A percentile compares a stretch with the other conserved stretches of the same genome.
Conservation (phyloP, 2,888 invertebrate genomes). For the Hirtodrosophila cameraria region DNA sequence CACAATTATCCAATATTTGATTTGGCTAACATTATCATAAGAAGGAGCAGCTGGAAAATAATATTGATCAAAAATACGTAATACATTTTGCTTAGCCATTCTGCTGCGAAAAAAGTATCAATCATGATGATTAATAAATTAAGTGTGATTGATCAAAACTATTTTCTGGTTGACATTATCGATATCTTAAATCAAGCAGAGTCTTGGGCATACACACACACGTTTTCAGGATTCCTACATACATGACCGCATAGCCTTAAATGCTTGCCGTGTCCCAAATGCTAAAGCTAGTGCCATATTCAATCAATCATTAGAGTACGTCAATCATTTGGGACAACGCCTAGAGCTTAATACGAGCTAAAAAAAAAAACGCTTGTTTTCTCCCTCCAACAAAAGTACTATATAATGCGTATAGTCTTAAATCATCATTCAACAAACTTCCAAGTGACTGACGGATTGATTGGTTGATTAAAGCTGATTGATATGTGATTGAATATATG, state of each 20-base stretch:
- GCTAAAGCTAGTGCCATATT: slow-evolving; percentile 56
- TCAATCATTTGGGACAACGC: slow-evolving; percentile 57
- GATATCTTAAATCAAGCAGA: slow-evolving; percentile 22
- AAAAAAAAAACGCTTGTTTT: slow-evolving; percentile 56
- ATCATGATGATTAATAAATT: no score
- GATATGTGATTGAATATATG: slow-evolving; percentile 36
- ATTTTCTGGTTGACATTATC: slow-evolving; percentile 3
- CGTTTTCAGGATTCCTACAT: slow-evolving; percentile 19
- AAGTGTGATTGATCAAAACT: slow-evolving; percentile 20
- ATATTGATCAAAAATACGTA: no score
- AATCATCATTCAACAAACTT: slow-evolving; percentile 21
- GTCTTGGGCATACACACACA: slow-evolving; percentile 25
- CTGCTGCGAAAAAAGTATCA: no score
- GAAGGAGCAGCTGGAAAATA: no score
- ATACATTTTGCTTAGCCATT: no score
- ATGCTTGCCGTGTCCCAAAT: slow-evolving; percentile 45
- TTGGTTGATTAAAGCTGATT: slow-evolving; percentile 39
- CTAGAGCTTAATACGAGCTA: slow-evolving; percentile 73
- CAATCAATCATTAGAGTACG: slow-evolving; percentile 39
- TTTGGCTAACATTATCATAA: slow-evolving; percentile 10
- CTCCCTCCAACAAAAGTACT: slow-evolving; percentile 51
- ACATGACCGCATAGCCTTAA: slow-evolving; percentile 13
- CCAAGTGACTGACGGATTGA: slow-evolving; percentile 31
- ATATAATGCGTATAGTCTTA: slow-evolving; percentile 46
- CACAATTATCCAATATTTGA: slow-evolving; percentile 8